Evolutionary conservation across 1,140 invertebrate genomes (phyloP).

Genomic region (Plectus sambesii): DNA sequence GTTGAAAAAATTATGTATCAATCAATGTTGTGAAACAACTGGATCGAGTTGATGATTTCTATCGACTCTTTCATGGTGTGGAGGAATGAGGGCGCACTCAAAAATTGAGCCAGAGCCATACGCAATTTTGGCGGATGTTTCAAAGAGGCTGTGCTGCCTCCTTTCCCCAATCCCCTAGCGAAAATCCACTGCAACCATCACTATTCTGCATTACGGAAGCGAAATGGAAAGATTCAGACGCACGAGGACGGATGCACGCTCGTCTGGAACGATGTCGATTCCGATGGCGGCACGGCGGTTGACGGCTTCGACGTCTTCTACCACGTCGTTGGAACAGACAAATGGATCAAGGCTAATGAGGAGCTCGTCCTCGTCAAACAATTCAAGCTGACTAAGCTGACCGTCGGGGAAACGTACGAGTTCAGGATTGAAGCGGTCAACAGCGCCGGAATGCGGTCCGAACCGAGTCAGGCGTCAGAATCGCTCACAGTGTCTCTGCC

Average conservation of each 20-base stretch:
- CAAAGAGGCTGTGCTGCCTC: background rate
- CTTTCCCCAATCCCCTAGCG: background rate
- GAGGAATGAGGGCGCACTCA: too few species aligned
- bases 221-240: constrained; percentile 73
- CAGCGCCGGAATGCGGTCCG: constrained; percentile 73
- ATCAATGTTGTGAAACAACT: too few species aligned
- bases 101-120: too few species aligned
- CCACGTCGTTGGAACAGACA: constrained; percentile 56
- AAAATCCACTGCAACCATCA: constrained; percentile 73
- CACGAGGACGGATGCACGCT: constrained; percentile 93
- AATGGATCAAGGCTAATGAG: constrained; percentile 64
- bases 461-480: constrained; percentile 32
- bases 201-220: too few species aligned
- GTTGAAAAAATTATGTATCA: constrained; percentile 1
- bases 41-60: too few species aligned
- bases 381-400: constrained; percentile 75
- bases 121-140: too few species aligned
- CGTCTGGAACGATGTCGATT: constrained; percentile 81
- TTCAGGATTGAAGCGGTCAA: constrained; percentile 87
- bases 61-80: too few species aligned
- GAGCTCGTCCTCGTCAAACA: constrained; percentile 68
- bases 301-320: constrained; percentile 95
- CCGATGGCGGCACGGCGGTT: constrained; percentile 82
- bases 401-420: constrained; percentile 78
- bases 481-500: constrained; percentile 13